phyloP scores from a whole-genome alignment of 2,888 invertebrate genomes.

The Zygogramma bicolorata region DNA sequence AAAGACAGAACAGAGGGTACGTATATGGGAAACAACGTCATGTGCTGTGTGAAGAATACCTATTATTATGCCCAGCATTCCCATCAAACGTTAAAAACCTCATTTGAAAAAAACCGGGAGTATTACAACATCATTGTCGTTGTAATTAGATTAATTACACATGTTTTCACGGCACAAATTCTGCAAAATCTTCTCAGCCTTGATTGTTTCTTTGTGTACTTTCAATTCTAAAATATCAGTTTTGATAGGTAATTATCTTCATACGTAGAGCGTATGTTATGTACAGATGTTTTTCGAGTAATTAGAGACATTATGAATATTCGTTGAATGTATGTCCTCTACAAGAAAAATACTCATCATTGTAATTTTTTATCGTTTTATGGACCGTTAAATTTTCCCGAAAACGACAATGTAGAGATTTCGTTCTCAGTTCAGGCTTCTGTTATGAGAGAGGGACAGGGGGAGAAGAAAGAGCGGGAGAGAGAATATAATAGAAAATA shows the following conservation, averaged over 20 bases:
- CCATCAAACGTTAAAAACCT: constrained; percentile 11
- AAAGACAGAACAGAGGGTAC: constrained; percentile 34
- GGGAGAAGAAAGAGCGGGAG: too few species aligned
- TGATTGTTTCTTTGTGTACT: constrained; percentile 37
- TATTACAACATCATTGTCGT: constrained; percentile 3
- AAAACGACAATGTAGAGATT: too few species aligned
- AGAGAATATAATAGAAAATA: too few species aligned
- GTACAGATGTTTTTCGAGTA: constrained; percentile 26
- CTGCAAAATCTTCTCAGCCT: constrained; percentile 38
- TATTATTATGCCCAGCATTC: constrained; percentile 30
- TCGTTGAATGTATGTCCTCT: constrained; percentile 5
- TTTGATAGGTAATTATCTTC: constrained; percentile 26
- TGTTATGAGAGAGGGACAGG: too few species aligned
- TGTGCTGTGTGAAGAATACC: constrained; percentile 28
- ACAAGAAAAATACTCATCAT: not conserved
- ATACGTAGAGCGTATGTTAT: constrained; percentile 34
- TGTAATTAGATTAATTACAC: constrained; percentile 31
- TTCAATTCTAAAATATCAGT: constrained; percentile 32
- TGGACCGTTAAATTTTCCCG: too few species aligned
- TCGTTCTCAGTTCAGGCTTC: too few species aligned
- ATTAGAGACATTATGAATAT: constrained; percentile 16
- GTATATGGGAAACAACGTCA: constrained; percentile 40
- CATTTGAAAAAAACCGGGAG: not conserved
- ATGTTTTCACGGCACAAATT: constrained; percentile 23
- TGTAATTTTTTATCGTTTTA: too few species aligned